Evolutionary conservation across 1,140 invertebrate genomes (phyloP), one percentile per base, ranked within the genome.

Genomic region (Spodoptera frugiperda): DNA sequence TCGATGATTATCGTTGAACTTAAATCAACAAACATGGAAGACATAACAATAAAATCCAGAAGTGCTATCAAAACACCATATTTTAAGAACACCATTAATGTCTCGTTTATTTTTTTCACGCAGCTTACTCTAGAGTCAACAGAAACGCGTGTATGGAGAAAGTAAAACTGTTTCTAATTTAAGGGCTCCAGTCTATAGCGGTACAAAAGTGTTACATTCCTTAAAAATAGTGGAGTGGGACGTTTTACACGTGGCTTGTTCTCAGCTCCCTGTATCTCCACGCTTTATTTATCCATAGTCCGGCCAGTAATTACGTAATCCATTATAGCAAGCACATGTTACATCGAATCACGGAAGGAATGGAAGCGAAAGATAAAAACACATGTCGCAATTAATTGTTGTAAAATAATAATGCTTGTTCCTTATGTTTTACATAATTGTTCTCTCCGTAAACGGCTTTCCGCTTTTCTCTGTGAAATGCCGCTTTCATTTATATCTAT

Each of bases 41-140:
- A 67, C 61, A 48, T 65, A 46, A 72, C 53, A 57, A 21, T 55
- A 55, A 72, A 48, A 65, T 48, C 61, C 17, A 19, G 44, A 25
- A 71, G 30, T 67, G 55, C 71, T 73, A 73, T 61, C 71, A 46
- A 48, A 73, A 73, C 71, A 73, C 21, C 12, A 59, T 61, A 73
- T 73, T 73, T 59, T 33, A 59, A 73, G 71, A 73, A 73, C 19
- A 48, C 71, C 71, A 73, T 73, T 73, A 73, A 73, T 46, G 71
- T 49, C 44, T 44, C 39, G 61, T 9, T 73, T 73, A 39, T 73
- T 61, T 44, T 59, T 72, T 72, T 55, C 53, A 15, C 19, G 17
- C 4, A 48, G 44, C 70, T 59, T 25, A 46, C 39, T 8, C 15
- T 25, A 51, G 46, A 48, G 55, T 73, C 71, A 61, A 73, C 71